Evolutionary conservation across 2,888 invertebrate species (phyloP), one percentile per base, ranked within the genome.

Genomic region (Biston betularia): DNA sequence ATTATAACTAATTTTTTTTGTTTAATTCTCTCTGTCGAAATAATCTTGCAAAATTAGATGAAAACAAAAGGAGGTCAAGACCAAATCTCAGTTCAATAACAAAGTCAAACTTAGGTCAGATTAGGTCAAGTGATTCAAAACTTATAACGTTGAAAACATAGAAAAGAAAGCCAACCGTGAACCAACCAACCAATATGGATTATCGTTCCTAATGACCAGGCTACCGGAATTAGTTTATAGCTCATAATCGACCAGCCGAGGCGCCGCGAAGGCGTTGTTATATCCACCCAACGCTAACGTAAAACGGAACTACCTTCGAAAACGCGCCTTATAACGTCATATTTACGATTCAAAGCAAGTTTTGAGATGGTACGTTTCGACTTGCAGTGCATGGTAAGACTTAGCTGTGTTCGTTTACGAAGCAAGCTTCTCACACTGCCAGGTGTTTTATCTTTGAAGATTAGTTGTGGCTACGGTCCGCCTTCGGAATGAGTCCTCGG

Each of bases 191-290:
- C 68, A 78, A 82, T 82, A 82, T 79, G 80, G 83, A 86, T 88
- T 89, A 87, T 86, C 84, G 79, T 83, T 84, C 78, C 85, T 90
- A 89, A 89, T 88, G 83, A 85, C 79, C 78, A 79, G 77, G 92
- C 92, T 93, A 92, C 92, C 90, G 93, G 92, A 90, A 92, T 92
- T 91, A 83, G 84, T 92, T 92, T 92, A 93, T 92, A 82, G 88
- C 87, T 85, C 87, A 88, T 90, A 91, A 90, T 90, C 89, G 88
- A 82, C 81, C 82, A 79, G 81, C 82, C 79, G 77, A 80, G 90
- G 90, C 91, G 91, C 92, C 92, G 82, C 79, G 81, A 78, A 89
- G 90, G 89, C 91, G 90, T 89, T 87, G 80, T 86, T 83, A 80
- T 81, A 80, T 75, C 79, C 75, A 74, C 72, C 79, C 71, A 71